These are phyloP conservation scores for Vespertilio murinus DNA, from an alignment of 2,797 vertebrate species.

Conservation along the genomic window DNA sequence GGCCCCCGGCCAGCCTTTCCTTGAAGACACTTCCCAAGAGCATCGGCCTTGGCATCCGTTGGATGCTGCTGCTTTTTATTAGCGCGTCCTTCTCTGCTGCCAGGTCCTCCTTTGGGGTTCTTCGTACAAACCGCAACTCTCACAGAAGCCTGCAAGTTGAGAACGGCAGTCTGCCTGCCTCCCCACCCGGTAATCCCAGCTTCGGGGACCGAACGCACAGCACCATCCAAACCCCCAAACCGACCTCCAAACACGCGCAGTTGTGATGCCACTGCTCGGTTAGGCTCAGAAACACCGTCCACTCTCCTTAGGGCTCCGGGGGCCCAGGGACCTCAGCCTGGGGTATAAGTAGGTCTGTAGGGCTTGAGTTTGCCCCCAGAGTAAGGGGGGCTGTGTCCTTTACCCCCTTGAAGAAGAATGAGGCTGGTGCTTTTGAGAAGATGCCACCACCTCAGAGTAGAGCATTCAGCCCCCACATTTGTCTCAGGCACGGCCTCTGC, in stretches of 20 bases:
- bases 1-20: conserved; percentile 57
- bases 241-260: not conserved
- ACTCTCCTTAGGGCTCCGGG: not conserved
- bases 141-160: not conserved
- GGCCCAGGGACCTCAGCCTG: not conserved
- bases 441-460: not conserved
- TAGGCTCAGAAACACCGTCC: not conserved
- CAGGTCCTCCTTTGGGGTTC: not conserved
- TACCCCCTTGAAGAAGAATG: not conserved
- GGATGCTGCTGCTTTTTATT: conserved; percentile 52
- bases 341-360: not conserved
- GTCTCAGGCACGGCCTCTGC: not conserved
- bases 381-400: not conserved
- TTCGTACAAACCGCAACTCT: not conserved
- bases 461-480: not conserved
- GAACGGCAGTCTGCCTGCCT: not conserved
- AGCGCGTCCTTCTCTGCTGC: not conserved
- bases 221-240: not conserved
- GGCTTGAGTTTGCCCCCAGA: not conserved
- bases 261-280: not conserved
- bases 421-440: not conserved
- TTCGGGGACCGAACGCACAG: not conserved
- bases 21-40: conserved; percentile 53
- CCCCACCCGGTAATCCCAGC: not conserved
- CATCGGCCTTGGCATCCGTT: conserved; percentile 34